Conservation (phyloP, 2,888 invertebrate genomes). For the Philopedon plagiatum region DNA sequence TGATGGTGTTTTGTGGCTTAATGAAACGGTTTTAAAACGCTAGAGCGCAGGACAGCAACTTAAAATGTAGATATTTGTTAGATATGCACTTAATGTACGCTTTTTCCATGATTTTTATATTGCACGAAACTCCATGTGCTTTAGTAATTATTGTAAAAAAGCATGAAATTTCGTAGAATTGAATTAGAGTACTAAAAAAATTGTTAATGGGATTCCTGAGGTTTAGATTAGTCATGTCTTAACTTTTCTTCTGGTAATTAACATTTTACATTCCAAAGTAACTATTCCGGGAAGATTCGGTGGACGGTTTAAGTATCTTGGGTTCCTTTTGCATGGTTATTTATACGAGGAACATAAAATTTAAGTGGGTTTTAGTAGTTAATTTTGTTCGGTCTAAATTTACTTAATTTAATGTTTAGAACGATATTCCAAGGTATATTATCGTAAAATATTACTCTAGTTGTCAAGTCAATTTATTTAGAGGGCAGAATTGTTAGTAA, state of each 20-base stretch:
- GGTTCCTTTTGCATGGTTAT: constrained; percentile 12
- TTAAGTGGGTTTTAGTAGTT: no score
- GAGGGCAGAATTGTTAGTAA: no score
- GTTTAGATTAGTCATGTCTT: constrained; percentile 2
- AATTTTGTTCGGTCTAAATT: no score
- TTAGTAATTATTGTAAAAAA: background rate
- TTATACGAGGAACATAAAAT: no score
- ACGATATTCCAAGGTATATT: no score
- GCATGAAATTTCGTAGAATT: constrained; percentile 5
- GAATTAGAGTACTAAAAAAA: background rate
- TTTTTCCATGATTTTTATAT: background rate
- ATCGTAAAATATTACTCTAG: no score
- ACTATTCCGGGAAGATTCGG: background rate
- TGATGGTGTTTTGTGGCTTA: no score
- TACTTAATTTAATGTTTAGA: no score
- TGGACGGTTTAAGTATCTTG: background rate
- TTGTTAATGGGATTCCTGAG: constrained; percentile 31
- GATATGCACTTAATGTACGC: background rate
- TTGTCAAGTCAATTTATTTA: no score
- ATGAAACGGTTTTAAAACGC: no score
- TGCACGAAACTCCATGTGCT: background rate
- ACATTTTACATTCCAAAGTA: constrained; percentile 16
- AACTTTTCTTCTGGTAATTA: background rate
- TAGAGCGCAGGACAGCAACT: no score
- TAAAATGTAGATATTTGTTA: background rate